Percentiles rank a stretch among this genome's conserved stretches.
These are phyloP conservation scores for Caerostris extrusa DNA, from an alignment of 1,140 invertebrate species.

Conservation along the genomic window DNA sequence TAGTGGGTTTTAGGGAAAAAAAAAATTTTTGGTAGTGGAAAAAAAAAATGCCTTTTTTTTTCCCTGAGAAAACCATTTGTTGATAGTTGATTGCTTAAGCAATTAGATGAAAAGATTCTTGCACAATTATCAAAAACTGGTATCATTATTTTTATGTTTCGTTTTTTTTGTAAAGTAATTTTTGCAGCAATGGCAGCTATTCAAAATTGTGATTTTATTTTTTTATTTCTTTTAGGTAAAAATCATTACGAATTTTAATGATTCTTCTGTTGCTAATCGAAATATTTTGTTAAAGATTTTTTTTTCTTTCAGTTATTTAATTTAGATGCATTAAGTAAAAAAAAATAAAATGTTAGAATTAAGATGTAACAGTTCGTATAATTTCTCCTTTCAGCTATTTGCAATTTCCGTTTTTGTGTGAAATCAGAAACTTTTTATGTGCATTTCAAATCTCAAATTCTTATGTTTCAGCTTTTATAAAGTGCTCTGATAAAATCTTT, in stretches of 20 bases:
- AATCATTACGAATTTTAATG: neutral
- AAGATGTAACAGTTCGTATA: neutral
- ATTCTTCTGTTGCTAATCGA: neutral
- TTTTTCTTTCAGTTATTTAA: neutral
- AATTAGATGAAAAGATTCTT: slow-evolving; percentile 39
- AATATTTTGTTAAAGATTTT: neutral
- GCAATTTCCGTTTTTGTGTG: neutral
- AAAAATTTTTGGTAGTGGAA: too few species aligned
- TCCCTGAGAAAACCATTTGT: neutral
- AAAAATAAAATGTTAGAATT: neutral
- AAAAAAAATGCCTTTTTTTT: too few species aligned
- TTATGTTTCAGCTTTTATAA: neutral
- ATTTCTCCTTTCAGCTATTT: neutral
- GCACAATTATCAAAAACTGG: neutral
- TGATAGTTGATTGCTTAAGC: slow-evolving; percentile 48
- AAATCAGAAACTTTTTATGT: neutral
- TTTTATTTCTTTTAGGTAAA: neutral
- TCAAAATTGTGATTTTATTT: too few species aligned
- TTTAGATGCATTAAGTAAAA: neutral
- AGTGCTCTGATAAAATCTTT: neutral
- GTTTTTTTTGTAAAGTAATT: neutral
- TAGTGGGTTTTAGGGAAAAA: too few species aligned
- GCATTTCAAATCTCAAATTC: neutral
- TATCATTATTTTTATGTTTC: neutral
- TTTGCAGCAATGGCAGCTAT: too few species aligned